Evolutionary conservation across 2,888 invertebrate species (phyloP).

Genomic region (Microchrysa polita): DNA sequence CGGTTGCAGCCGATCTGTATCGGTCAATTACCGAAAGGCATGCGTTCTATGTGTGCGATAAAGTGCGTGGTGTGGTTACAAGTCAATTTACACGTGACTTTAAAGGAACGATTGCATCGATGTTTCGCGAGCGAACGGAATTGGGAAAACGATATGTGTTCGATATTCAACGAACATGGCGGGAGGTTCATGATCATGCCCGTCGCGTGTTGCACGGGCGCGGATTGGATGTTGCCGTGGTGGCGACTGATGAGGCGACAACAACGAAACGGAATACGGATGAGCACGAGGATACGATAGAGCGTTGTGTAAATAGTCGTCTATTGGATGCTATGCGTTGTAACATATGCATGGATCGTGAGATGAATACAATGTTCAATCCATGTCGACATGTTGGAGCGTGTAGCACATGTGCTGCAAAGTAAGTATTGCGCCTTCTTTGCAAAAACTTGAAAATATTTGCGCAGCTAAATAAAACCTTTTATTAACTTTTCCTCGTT

Average conservation of each 20-base stretch:
- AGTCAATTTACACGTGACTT: slow-evolving; percentile 89
- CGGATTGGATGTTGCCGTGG: slow-evolving; percentile 57
- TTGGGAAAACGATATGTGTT: slow-evolving; percentile 90
- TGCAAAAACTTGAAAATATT: no score
- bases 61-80: slow-evolving; percentile 86
- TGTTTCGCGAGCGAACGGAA: slow-evolving; percentile 89
- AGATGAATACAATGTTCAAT: slow-evolving; percentile 84
- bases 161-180: slow-evolving; percentile 87
- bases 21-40: slow-evolving; percentile 91
- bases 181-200: slow-evolving; percentile 90
- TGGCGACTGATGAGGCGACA: slow-evolving; percentile 26
- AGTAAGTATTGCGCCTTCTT: slow-evolving; percentile 61
- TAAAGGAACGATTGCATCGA: slow-evolving; percentile 88
- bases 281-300: slow-evolving; percentile 61
- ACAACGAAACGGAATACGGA: slow-evolving; percentile 57
- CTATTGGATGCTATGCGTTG: slow-evolving; percentile 78
- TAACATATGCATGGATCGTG: slow-evolving; percentile 87
- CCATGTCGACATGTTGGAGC: slow-evolving; percentile 91
- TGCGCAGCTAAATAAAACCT: neutral
- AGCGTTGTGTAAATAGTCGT: slow-evolving; percentile 63
- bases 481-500: neutral
- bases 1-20: slow-evolving; percentile 83
- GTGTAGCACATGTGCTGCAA: slow-evolving; percentile 78
- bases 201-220: slow-evolving; percentile 75
- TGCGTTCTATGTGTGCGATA: slow-evolving; percentile 93